Conservation (phyloP, 35 echinoderm and acorn worm species). For the Nesometra sesokonis region DNA sequence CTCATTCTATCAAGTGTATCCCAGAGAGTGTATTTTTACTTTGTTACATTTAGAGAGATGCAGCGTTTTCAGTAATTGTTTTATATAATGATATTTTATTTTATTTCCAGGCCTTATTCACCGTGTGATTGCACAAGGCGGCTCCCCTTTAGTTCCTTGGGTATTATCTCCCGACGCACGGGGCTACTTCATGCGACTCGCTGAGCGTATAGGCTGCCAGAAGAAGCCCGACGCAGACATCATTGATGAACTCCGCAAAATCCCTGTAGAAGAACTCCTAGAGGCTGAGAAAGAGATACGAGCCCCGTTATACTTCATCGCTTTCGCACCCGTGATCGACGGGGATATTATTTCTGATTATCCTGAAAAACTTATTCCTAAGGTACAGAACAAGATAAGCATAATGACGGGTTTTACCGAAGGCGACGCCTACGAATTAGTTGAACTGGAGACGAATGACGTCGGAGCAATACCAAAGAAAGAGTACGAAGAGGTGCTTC, state of each 20-base stretch:
- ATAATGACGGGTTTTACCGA: slow-evolving; percentile 45
- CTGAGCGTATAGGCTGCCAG: slow-evolving; percentile 31
- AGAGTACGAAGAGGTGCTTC: slow-evolving; percentile 38
- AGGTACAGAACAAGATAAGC: slow-evolving; percentile 22
- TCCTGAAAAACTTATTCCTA: slow-evolving; percentile 24
- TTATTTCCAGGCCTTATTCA: slow-evolving; percentile 53
- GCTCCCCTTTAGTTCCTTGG: slow-evolving; percentile 63
- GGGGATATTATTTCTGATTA: slow-evolving; percentile 49
- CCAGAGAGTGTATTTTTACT: too few species aligned
- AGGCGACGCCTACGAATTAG: slow-evolving; percentile 62
- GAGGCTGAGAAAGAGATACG: slow-evolving; percentile 29
- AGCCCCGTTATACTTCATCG: slow-evolving; percentile 57
- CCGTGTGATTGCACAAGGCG: slow-evolving; percentile 75
- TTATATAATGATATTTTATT: background rate
- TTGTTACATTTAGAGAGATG: too few species aligned
- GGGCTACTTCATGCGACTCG: slow-evolving; percentile 30
- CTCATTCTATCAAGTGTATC: too few species aligned
- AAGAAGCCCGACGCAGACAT: background rate
- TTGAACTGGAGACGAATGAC: slow-evolving; percentile 31
- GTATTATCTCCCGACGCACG: slow-evolving; percentile 40
- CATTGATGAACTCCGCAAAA: slow-evolving; percentile 50
- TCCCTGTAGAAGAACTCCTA: slow-evolving; percentile 23
- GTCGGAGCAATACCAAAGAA: slow-evolving; percentile 13
- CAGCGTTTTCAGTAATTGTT: too few species aligned
- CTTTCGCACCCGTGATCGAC: slow-evolving; percentile 78